Percentiles rank a stretch among this genome's conserved stretches.
Evolutionary conservation across 2,797 vertebrate genomes (phyloP).

Genomic region (Lithobates sylvaticus): DNA sequence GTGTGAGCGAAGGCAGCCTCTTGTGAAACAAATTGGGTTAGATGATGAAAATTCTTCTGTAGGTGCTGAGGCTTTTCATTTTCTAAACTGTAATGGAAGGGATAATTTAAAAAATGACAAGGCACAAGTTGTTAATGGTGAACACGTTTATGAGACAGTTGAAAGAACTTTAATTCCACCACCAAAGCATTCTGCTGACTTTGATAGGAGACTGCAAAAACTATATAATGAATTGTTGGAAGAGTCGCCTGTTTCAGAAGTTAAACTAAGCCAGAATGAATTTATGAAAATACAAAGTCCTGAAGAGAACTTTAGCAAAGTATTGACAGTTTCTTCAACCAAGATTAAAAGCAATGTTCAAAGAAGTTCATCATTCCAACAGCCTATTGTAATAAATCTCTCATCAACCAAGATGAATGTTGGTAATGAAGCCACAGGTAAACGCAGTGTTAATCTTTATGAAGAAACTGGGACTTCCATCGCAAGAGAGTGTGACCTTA

Average conservation of each 20-base stretch:
- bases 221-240: conserved; percentile 36
- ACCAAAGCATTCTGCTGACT: neutral
- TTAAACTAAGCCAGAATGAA: neutral
- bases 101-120: neutral
- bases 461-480: neutral
- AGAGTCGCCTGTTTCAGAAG: neutral
- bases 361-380: neutral
- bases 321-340: neutral
- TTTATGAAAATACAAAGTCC: neutral
- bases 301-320: conserved; percentile 1
- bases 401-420: conserved; percentile 14
- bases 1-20: neutral
- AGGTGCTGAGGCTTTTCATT: neutral
- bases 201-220: conserved; percentile 31
- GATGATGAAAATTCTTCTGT: neutral
- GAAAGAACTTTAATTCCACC: neutral
- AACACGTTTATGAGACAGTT: conserved; percentile 7
- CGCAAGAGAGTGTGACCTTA: neutral
- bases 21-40: conserved; percentile 10
- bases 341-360: neutral
- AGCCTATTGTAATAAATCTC: conserved; percentile 3
- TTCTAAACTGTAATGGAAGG: neutral
- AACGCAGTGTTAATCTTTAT: neutral
- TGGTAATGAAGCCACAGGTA: neutral
- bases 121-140: no score